Evolutionary conservation across 2,888 invertebrate species (phyloP).

Genomic region (Synanthedon andrenaeformis): DNA sequence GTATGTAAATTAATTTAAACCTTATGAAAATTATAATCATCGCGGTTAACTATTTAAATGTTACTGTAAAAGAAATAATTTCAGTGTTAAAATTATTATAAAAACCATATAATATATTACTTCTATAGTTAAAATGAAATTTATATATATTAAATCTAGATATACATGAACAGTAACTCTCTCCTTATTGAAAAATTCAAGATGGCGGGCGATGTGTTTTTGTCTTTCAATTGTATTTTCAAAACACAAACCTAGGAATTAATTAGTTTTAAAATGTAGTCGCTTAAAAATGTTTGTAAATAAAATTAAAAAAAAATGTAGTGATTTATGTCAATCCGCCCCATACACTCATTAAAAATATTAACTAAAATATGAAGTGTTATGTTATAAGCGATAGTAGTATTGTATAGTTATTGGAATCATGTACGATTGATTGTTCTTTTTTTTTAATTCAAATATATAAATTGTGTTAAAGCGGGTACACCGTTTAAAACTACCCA

Average conservation of each 20-base stretch:
- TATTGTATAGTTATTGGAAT: constrained; percentile 19
- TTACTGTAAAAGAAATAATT: too few species aligned
- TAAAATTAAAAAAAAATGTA: constrained; percentile 39
- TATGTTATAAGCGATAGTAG: constrained; percentile 20
- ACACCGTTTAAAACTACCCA: constrained; percentile 6
- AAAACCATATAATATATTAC: too few species aligned
- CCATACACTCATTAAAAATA: constrained; percentile 17
- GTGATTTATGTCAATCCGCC: constrained; percentile 56
- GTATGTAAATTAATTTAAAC: too few species aligned
- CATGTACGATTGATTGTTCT: constrained; percentile 9
- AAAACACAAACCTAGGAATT: not conserved
- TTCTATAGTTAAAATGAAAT: too few species aligned
- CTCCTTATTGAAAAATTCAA: not conserved
- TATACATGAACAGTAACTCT: too few species aligned
- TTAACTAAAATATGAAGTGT: constrained; percentile 14
- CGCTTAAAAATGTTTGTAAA: constrained; percentile 58
- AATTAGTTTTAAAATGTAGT: constrained; percentile 15
- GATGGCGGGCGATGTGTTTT: not conserved
- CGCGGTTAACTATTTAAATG: too few species aligned
- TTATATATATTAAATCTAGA: too few species aligned
- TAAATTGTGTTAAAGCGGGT: not conserved
- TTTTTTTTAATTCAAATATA: constrained; percentile 10
- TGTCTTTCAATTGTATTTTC: not conserved
- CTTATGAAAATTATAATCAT: too few species aligned
- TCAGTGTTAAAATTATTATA: too few species aligned